Base-by-base conservation (phyloP, 2,797 vertebrate genomes). In the Artibeus lituratus region DNA sequence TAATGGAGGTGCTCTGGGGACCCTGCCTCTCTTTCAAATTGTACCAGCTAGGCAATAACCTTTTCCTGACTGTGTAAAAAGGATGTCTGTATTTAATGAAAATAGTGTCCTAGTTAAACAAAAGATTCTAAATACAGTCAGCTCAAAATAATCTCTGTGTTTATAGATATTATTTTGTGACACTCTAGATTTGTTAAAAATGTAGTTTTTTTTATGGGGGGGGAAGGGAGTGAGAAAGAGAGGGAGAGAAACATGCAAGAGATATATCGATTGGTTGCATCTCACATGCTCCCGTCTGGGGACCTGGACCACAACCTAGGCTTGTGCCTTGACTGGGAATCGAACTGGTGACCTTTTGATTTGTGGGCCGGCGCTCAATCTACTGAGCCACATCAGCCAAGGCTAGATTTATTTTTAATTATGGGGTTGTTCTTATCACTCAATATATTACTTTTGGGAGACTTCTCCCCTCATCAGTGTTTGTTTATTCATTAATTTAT, bases 61-160 rank as follows among this genome's bases (percentile, higher is more conserved):
- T 91, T 26, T 51, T 84, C 76, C 49, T 12, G 55, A 65, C n/a
- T 87, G 32, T 2, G 7, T 37, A 55, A 86, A 59, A 86, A 69
- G 80, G 65, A 67, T 65, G 19, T 49, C n/a, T 72, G 0, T 49
- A 78, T 59, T 86, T 83, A 83, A 78, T 7, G 39, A 32, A 37
- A 90, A 87, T 18, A 16, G 78, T 67, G 59, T 91, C 70, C 89
- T 69, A 78, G 37, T 91, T 82, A 91, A 95, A 39, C 59, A 62
- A 15, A 35, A 11, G 32, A 62, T 96, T 87, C 16, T 53, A 91
- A 92, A 93, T 69, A 69, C 8, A 80, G 53, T 69, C 32, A 59
- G 37, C 10, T 84, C 47, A 76, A 78, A 76, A 81, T n/a, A 72
- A 74, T 44, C 55, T 19, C 70, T 39, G 5, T 16, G 26, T 65